phyloP scores from a whole-genome alignment of 2,113 vertebrate genomes.

The Etheostoma cragini region DNA sequence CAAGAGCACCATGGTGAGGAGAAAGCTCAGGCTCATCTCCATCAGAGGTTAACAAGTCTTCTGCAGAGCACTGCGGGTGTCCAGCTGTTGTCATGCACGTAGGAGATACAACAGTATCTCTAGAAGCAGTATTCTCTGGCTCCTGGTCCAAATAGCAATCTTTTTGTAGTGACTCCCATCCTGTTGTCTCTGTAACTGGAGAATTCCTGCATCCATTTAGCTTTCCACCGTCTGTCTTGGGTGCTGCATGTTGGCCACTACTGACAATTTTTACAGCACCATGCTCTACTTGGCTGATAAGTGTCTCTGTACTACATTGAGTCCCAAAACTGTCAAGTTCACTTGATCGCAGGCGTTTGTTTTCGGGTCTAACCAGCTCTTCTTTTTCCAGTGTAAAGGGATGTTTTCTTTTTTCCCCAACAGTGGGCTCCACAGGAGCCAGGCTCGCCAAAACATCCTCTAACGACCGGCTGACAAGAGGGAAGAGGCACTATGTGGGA shows the following conservation, averaged over 20 bases:
- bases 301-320: background rate
- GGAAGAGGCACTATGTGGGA: slow-evolving; percentile 92
- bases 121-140: background rate
- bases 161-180: background rate
- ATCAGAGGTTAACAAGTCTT: background rate
- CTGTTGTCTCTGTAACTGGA: background rate
- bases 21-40: background rate
- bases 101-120: slow-evolving; percentile 1
- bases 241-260: slow-evolving; percentile 22
- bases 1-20: background rate
- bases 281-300: background rate
- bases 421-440: slow-evolving; percentile 65
- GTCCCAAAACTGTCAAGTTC: background rate
- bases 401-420: slow-evolving; percentile 83
- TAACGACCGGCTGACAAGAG: slow-evolving; percentile 89
- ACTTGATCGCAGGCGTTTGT: slow-evolving; percentile 74
- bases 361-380: slow-evolving; percentile 46
- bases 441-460: slow-evolving; percentile 86
- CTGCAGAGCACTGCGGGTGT: slow-evolving; percentile 12
- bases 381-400: slow-evolving; percentile 38
- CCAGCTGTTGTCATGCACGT: background rate
- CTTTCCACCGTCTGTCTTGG: background rate
- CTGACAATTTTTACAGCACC: background rate
- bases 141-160: background rate
- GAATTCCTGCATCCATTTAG: slow-evolving; percentile 21